phyloP scores from a whole-genome alignment of 2,888 invertebrate species.

The Melinaea marsaeus region DNA sequence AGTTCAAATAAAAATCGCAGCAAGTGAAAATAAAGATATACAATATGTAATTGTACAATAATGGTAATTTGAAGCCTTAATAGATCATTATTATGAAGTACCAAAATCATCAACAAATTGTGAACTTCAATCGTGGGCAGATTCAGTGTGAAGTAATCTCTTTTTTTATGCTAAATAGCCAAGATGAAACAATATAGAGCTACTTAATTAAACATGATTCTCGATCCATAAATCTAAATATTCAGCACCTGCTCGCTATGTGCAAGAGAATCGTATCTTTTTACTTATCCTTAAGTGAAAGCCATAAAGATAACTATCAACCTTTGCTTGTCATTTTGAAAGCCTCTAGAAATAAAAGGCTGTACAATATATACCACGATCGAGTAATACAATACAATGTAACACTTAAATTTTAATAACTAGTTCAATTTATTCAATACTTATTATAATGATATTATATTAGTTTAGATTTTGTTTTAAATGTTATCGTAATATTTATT shows the following conservation, averaged over 20 bases:
- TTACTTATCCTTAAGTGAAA: conserved; percentile 51
- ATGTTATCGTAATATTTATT: too few relatives aligned
- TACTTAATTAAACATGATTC: conserved; percentile 69
- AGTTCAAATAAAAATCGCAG: too few relatives aligned
- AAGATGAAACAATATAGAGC: conserved; percentile 56
- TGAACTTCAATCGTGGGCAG: conserved; percentile 24
- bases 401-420: conserved; percentile 14
- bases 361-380: conserved; percentile 14
- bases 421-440: too few relatives aligned
- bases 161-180: conserved; percentile 49
- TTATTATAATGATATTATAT: too few relatives aligned
- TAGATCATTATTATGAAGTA: conserved; percentile 16
- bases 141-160: conserved; percentile 49
- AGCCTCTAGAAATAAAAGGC: conserved; percentile 20
- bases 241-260: conserved; percentile 47
- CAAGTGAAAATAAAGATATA: too few relatives aligned
- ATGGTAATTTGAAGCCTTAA: background rate
- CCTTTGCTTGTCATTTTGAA: conserved; percentile 35
- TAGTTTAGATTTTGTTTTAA: too few relatives aligned
- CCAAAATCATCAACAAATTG: conserved; percentile 29
- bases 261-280: conserved; percentile 28
- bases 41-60: too few relatives aligned
- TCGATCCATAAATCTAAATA: conserved; percentile 71
- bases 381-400: conserved; percentile 18
- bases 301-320: conserved; percentile 50